These are phyloP conservation scores for Kuschelorhynchus macadamiae DNA, from an alignment of 2,888 invertebrate species.

Conservation along the genomic window DNA sequence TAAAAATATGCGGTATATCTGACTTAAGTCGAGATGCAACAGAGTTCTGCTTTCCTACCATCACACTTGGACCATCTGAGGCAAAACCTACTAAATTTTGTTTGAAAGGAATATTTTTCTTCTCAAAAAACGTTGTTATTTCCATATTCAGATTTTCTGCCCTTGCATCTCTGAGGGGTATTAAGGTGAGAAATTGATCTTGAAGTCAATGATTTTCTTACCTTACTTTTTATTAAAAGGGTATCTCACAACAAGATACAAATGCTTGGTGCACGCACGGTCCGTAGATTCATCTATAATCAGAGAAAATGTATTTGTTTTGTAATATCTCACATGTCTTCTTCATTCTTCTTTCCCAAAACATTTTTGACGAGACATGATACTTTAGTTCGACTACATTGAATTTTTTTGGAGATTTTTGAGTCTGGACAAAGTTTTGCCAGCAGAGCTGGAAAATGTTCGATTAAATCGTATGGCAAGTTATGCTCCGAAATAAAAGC, in stretches of 20 bases:
- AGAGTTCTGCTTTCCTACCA: constrained; percentile 14
- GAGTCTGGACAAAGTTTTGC: constrained; percentile 50
- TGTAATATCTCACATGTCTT: background rate
- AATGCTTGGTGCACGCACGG: constrained; percentile 37
- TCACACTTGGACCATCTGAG: constrained; percentile 22
- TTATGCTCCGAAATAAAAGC: constrained; percentile 43
- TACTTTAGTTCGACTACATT: constrained; percentile 51
- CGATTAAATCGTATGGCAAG: constrained; percentile 51
- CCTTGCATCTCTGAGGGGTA: constrained; percentile 8
- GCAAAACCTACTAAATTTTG: constrained; percentile 20
- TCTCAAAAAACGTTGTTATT: constrained; percentile 16
- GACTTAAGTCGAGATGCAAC: constrained; percentile 3
- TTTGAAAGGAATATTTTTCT: constrained; percentile 4
- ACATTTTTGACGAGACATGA: constrained; percentile 52
- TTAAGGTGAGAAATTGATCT: constrained; percentile 12
- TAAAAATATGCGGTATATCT: constrained; percentile 14
- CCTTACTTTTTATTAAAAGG: background rate
- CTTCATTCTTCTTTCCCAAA: constrained; percentile 30
- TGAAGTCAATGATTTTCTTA: background rate
- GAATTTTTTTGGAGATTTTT: constrained; percentile 51
- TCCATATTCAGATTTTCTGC: constrained; percentile 24
- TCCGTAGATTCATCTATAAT: constrained; percentile 32
- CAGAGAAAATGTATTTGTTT: constrained; percentile 30
- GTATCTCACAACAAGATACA: constrained; percentile 36
- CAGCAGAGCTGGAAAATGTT: constrained; percentile 50